Evolutionary conservation across 2,888 invertebrate genomes (phyloP), one percentile per base, ranked within the genome.

Genomic region (Rhagophthalmus giganteus): DNA sequence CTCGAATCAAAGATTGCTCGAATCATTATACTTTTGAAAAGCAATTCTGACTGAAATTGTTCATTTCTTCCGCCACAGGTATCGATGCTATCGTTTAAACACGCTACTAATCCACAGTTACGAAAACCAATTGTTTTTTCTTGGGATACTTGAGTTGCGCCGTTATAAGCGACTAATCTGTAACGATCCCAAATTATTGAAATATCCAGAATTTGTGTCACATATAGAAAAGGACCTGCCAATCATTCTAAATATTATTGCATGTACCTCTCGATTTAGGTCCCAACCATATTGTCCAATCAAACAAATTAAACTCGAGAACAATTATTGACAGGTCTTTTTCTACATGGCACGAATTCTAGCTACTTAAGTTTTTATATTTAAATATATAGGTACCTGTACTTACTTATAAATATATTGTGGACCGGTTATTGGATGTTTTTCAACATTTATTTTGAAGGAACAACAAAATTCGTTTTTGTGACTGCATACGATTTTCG

Each of bases 61-160:
- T 2, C 25, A 27, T 24, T 44, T 20, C 35, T 44, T 32, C 33
- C 28, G 14, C 62, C 63, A 38, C 63, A 63, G 2, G 60, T 48
- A 15, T 16, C 11, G 9, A 28, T 40, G 9, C 57, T 55, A 8
- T 51, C 46, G 38, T 39, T 55, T 8, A 44, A 25, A 26, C 65
- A 65, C 0, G 60, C 57, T 4, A 65, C 44, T 9, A 65, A 10
- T 1, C 58, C 62, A 50, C 65, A 65, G n/a, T 55, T 57, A 11
- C 59, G 52, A 7, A 63, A 16, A 1, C 63, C 65, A 6, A 59
- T 47, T 1, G 35, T 49, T 26, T 40, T 25, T 5, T 28, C 33
- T 1, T n/a, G 34, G 7, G 51, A 52, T 1, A 57, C 46, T 6
- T 15, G 15, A 9, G 58, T 52, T 2, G 50, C 51, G 7, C 65